Evolutionary conservation across 2,888 invertebrate species (phyloP).

Genomic region (Macaria liturata): DNA sequence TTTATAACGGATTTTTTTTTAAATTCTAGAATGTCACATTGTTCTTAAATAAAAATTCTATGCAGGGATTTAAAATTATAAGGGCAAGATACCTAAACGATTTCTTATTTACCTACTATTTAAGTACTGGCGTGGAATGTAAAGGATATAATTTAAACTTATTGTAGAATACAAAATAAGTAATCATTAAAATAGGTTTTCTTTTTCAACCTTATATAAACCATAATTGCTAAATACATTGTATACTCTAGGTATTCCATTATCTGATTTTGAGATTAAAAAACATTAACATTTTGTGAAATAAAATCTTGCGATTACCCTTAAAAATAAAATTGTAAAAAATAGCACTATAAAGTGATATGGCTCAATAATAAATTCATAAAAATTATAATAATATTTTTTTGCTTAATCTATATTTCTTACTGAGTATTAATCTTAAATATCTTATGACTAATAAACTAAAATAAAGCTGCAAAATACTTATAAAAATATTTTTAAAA

Average conservation of each 20-base stretch:
- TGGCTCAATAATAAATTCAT: slow-evolving; percentile 31
- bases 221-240: too few species aligned
- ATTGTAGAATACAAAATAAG: too few species aligned
- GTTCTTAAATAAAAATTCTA: background rate
- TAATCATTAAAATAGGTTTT: too few species aligned
- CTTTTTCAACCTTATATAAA: too few species aligned
- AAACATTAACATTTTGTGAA: slow-evolving; percentile 4
- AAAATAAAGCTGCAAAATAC: slow-evolving; percentile 45
- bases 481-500: slow-evolving; percentile 35
- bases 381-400: slow-evolving; percentile 18
- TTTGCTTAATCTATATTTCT: slow-evolving; percentile 9
- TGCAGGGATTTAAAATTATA: slow-evolving; percentile 1
- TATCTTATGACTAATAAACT: slow-evolving; percentile 33
- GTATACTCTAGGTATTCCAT: too few species aligned
- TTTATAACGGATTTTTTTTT: too few species aligned
- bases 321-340: slow-evolving; percentile 15
- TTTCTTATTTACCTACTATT: slow-evolving; percentile 46
- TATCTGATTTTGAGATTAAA: too few species aligned
- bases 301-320: background rate
- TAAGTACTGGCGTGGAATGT: slow-evolving; percentile 74
- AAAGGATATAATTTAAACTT: slow-evolving; percentile 2
- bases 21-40: background rate
- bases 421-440: slow-evolving; percentile 39
- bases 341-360: slow-evolving; percentile 25
- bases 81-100: background rate